Evolutionary conservation across 2,797 vertebrate genomes (phyloP), one percentile per base, ranked within the genome.

Genomic region (Sebastes taczanowskii): DNA sequence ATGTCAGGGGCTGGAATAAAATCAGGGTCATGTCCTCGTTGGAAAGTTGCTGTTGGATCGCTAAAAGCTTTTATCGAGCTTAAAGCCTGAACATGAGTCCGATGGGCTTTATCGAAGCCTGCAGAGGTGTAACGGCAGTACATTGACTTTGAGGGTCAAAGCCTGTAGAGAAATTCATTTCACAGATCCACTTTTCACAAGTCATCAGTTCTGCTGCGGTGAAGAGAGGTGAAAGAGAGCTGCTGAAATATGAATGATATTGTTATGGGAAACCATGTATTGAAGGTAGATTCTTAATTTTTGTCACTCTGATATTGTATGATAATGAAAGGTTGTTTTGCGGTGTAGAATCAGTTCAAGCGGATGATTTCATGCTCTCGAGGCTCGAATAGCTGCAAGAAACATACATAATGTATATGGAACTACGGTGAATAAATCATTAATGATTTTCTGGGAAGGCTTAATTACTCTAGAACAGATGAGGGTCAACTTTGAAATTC

Each of bases 401-500:
- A 65, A 82, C 7, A 25, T 87, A 58, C 60, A 84, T 87, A 64
- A 90, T 87, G 84, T 71, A 90, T 71, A 78, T 22, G 56, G 27
- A 85, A 32, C 76, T 55, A 65, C 53, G 30, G 86, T 78, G 58
- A 85, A 89, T 89, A 64, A 89, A 83, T 88, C n/a, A 86, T 89
- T 79, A 22, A 59, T 65, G 75, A 70, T 65, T 89, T 82, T 65
- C 71, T 82, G 72, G 58, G 58, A 72, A 80, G n/a, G 71, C 49
- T 71, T 87, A 84, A 88, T 85, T 82, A 82, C 52, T 82, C 49
- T 11, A 38, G n/a, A 84, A 85, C 64, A 81, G 30, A 87, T 70
- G 67, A 85, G 82, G 83, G 78, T 89, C 87, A 89, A 68, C 69
- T 81, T 79, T 82, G 77, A 85, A 81, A 85, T 83, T 90, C 56